Conservation (phyloP, 2,888 invertebrate species). For the Andrena dorsata region DNA sequence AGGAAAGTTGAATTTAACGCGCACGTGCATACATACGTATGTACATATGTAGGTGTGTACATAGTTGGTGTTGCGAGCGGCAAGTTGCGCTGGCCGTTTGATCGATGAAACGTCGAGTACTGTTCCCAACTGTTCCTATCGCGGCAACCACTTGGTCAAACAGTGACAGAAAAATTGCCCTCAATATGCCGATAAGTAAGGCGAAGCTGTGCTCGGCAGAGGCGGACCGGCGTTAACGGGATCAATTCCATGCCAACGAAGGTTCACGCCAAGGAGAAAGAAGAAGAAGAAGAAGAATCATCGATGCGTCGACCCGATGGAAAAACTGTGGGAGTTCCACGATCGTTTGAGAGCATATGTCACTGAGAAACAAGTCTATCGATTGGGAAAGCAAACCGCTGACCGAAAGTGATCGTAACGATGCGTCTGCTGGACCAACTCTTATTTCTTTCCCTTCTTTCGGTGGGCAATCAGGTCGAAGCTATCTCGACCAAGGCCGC, state of each 20-base stretch:
- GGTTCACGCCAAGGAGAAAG: neutral
- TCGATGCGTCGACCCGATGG: constrained; percentile 37
- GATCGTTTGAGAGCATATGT: neutral
- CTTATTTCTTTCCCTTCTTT: constrained; percentile 25
- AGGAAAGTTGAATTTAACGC: too few relatives aligned
- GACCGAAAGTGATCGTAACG: constrained; percentile 1
- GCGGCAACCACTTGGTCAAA: too few relatives aligned
- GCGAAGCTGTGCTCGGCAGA: neutral
- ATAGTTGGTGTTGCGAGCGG: too few relatives aligned
- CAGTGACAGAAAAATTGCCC: neutral
- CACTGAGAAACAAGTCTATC: neutral
- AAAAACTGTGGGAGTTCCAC: neutral
- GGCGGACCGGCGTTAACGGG: neutral
- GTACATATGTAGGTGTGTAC: too few relatives aligned
- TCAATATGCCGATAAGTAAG: constrained; percentile 23
- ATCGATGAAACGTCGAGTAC: too few relatives aligned
- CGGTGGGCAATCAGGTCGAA: constrained; percentile 14
- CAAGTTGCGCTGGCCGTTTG: too few relatives aligned
- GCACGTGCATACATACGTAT: too few relatives aligned
- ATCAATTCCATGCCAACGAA: neutral
- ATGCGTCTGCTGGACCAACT: constrained; percentile 44
- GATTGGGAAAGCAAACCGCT: neutral
- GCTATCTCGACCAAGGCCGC: constrained; percentile 32
- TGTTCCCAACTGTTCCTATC: too few relatives aligned
- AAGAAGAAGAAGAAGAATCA: neutral